phyloP scores from a whole-genome alignment of 2,113 vertebrate species.

The Parotia lawesii region DNA sequence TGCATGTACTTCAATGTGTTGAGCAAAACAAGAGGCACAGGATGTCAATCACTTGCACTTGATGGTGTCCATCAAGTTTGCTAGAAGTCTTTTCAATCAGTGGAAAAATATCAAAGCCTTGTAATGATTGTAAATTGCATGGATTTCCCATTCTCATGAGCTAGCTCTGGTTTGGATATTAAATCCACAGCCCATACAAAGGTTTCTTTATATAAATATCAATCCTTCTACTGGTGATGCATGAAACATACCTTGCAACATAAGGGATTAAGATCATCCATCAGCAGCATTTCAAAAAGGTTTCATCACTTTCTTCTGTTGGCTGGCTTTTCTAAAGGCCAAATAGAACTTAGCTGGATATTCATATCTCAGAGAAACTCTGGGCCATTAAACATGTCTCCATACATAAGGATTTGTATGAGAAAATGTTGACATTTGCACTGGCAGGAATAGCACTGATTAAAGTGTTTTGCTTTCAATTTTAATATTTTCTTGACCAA shows the following conservation, averaged over 20 bases:
- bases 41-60: neutral
- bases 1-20: neutral
- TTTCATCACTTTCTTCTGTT: neutral
- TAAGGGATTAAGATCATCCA: neutral
- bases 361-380: neutral
- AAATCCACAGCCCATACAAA: neutral
- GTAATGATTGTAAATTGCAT: neutral
- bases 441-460: neutral
- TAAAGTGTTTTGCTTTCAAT: neutral
- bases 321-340: neutral
- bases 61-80: neutral
- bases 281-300: neutral
- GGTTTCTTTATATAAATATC: neutral
- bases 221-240: neutral
- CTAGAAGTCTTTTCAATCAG: neutral
- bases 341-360: neutral
- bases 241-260: neutral
- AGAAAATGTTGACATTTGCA: constrained; percentile 9
- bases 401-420: neutral
- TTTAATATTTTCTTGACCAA: neutral
- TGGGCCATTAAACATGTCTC: neutral
- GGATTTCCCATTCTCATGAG: neutral
- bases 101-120: neutral
- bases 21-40: neutral
- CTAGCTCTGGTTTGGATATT: neutral